Base-by-base conservation (phyloP, 2,888 invertebrate species). In the Dugesia japonica region DNA sequence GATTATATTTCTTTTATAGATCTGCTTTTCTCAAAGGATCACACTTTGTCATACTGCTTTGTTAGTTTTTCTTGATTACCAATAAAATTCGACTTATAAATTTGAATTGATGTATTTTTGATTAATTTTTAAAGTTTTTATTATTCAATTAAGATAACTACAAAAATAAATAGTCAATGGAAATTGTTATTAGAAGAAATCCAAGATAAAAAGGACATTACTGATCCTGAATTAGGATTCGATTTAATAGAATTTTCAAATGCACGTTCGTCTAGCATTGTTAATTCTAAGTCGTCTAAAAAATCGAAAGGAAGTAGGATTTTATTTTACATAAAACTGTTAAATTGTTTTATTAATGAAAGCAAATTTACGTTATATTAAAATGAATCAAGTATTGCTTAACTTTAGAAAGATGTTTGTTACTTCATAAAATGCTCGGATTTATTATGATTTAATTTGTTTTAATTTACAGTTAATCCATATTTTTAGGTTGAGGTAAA, bases 181-280 rank as follows among this genome's bases (percentile, higher is more conserved):
- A 56, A 56, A 56, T 23, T 56, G n/a, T 56, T 56, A 23, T n/a
- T 56, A n/a, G 56, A 56, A n/a, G 56, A 56, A 23, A 56, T 56
- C 17, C 56, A 56, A 9, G 56, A 56, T 13, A n/a, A n/a, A 56
- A 56, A 23, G 17, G 56, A 56, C 23, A 56, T 56, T 9, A 20
- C 56, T 56, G 56, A 56, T n/a, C 7, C 56, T 23, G 56, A 56
- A 4, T 13, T 56, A 7, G 56, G 56, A 56, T 56, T 56, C 17
- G 56, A 56, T n/a, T 20, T 56, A 1, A 20, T 56, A n/a, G 56
- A 56, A 9, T 56, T 56, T 56, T 56, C 56, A 4, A 23, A n/a
- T n/a, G 1, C 1, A 1, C 56, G 17, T 56, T 56, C 56, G 4
- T n/a, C 4, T 20, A 56, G n/a, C 56, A 56, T 56, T n/a, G 17